Percentiles rank a stretch among this genome's conserved stretches.
Conservation (phyloP, 2,113 vertebrate genomes). For the Ciconia boyciana region DNA sequence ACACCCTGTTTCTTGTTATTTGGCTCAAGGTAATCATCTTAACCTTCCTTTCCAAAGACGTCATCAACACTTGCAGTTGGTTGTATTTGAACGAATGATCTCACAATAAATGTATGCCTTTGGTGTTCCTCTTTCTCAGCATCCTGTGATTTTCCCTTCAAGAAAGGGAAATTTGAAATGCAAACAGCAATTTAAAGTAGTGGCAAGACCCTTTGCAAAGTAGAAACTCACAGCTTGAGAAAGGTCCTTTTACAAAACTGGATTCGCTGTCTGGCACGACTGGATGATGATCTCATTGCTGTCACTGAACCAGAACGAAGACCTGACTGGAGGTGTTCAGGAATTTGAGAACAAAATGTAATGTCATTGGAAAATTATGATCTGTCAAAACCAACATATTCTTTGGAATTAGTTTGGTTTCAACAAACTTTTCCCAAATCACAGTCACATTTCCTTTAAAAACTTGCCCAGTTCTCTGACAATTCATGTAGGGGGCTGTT, state of each 20-base stretch:
- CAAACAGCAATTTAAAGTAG: background rate
- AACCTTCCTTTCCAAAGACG: background rate
- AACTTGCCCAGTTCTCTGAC: background rate
- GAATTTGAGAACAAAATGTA: background rate
- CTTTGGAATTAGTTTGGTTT: background rate
- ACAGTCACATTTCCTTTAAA: background rate
- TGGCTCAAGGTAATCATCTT: background rate
- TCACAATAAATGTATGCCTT: background rate
- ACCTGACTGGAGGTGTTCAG: background rate
- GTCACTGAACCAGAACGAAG: background rate
- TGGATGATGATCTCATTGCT: conserved; percentile 2
- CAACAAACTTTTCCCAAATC: background rate
- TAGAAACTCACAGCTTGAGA: background rate
- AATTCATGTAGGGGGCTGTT: background rate
- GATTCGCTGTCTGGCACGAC: background rate
- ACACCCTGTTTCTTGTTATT: background rate
- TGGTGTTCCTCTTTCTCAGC: background rate
- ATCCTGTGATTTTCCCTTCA: background rate
- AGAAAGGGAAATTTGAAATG: background rate
- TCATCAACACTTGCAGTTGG: background rate
- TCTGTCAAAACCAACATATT: background rate
- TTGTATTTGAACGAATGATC: background rate
- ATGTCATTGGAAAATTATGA: background rate
- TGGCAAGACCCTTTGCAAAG: background rate
- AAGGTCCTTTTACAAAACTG: background rate